These are phyloP conservation scores for Scaptomyza graminum DNA, from an alignment of 1,140 invertebrate species.

Conservation along the genomic window DNA sequence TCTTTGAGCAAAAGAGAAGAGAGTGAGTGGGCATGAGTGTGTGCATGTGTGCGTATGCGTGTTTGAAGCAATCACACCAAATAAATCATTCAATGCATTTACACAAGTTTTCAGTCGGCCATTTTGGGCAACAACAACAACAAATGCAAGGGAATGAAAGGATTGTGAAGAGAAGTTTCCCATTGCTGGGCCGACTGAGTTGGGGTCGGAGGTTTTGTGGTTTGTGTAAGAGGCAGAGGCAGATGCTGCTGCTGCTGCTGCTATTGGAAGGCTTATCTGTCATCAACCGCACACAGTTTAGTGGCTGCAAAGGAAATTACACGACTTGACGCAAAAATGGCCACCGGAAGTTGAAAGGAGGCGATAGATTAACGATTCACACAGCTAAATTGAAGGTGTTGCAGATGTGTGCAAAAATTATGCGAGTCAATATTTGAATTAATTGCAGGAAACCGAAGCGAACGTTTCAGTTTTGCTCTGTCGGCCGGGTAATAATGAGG, in stretches of 20 bases:
- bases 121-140: slow-evolving; percentile 51
- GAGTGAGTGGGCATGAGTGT: neutral
- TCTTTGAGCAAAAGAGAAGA: slow-evolving; percentile 25
- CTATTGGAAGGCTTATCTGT: slow-evolving; percentile 58
- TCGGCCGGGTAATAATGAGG: slow-evolving; percentile 58
- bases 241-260: too few relatives aligned
- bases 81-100: slow-evolving; percentile 81
- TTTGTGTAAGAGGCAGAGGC: slow-evolving; percentile 35
- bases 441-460: neutral
- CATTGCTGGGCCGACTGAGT: slow-evolving; percentile 46
- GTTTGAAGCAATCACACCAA: slow-evolving; percentile 74
- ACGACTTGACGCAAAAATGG: slow-evolving; percentile 51
- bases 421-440: slow-evolving; percentile 20
- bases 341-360: slow-evolving; percentile 62
- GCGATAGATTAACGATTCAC: slow-evolving; percentile 34
- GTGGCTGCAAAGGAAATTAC: slow-evolving; percentile 53
- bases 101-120: slow-evolving; percentile 52
- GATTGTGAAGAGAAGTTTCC: slow-evolving; percentile 18
- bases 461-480: neutral
- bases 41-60: slow-evolving; percentile 38
- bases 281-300: slow-evolving; percentile 79
- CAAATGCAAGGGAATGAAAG: slow-evolving; percentile 10
- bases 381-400: slow-evolving; percentile 43
- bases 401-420: slow-evolving; percentile 27
- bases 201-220: slow-evolving; percentile 46